Percentiles rank a stretch among this genome's conserved stretches.
Conservation (phyloP, 2,113 vertebrate species). For the Hoplias malabaricus region DNA sequence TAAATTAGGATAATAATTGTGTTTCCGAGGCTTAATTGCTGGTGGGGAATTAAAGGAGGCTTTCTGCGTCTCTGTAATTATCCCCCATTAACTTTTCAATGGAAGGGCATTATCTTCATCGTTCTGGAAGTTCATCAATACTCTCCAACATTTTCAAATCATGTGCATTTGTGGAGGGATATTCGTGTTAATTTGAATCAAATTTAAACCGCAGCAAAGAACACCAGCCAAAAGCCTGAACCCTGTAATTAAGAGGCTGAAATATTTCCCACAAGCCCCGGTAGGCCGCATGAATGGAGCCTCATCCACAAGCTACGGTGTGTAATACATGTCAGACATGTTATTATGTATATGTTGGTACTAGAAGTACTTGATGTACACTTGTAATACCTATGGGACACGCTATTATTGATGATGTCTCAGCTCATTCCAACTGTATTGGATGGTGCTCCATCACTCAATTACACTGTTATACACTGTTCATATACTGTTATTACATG, state of each 20-base stretch:
- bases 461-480: too few species aligned
- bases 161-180: neutral
- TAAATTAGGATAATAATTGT: slow-evolving; percentile 25
- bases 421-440: too few species aligned
- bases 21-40: neutral
- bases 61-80: slow-evolving; percentile 21
- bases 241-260: neutral
- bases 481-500: too few species aligned
- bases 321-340: too few species aligned
- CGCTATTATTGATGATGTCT: too few species aligned
- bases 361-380: too few species aligned
- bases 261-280: neutral
- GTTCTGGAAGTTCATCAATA: slow-evolving; percentile 18
- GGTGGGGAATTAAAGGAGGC: neutral
- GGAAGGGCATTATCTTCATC: slow-evolving; percentile 17
- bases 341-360: too few species aligned
- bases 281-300: neutral
- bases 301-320: neutral
- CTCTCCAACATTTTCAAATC: slow-evolving; percentile 4
- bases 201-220: slow-evolving; percentile 5
- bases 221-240: slow-evolving; percentile 6
- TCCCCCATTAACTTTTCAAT: neutral
- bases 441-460: too few species aligned
- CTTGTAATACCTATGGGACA: too few species aligned
- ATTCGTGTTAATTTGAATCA: neutral